Evolutionary conservation across 2,113 vertebrate genomes (phyloP), one percentile per base, ranked within the genome.

Genomic region (Chamaetylas fuelleborni): DNA sequence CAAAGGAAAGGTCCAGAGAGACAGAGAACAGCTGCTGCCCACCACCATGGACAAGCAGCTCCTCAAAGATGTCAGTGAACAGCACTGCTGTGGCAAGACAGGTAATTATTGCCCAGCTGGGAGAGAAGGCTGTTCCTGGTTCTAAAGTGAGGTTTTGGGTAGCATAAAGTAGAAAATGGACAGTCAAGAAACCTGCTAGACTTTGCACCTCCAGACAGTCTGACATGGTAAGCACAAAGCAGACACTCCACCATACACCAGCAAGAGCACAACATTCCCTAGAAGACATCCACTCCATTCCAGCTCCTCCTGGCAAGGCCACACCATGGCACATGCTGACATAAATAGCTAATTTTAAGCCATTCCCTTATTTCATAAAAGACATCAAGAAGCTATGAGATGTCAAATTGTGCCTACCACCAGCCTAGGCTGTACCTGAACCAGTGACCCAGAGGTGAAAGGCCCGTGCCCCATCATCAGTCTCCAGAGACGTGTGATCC

Each of bases 361-460:
- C 80, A 80, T 72, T 93, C 48, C 34, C 45, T 93, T 40, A 47
- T 65, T 89, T 64, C 70, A 85, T 71, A 87, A 42, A 85, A 86
- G 81, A 80, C 45, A 94, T 51, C 40, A 36, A 80, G 87, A 88
- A 81, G 62, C 91, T 77, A 18, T 25, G 43, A 83, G 90, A 60
- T 57, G 61, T 70, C 83, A 53, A 4, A 28, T 3, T 38, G 73
- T 72, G 65, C 60, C 92, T 93, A 64, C 60, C 66, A 79, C 40
- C 66, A 87, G 20, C 60, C 89, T 88, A 81, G 80, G 80, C 87
- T 95, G 83, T 86, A 72, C 60, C 88, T 94, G 94, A 97, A 97
- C 92, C 90, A 97, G 95, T 96, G 95, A 96, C 92, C 92, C 92
- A 93, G 95, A 97, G 94, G 93, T 96, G 94, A 97, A 96, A 91